Evolutionary conservation across 2,888 invertebrate genomes (phyloP).

Genomic region (Melinaea marsaeus): DNA sequence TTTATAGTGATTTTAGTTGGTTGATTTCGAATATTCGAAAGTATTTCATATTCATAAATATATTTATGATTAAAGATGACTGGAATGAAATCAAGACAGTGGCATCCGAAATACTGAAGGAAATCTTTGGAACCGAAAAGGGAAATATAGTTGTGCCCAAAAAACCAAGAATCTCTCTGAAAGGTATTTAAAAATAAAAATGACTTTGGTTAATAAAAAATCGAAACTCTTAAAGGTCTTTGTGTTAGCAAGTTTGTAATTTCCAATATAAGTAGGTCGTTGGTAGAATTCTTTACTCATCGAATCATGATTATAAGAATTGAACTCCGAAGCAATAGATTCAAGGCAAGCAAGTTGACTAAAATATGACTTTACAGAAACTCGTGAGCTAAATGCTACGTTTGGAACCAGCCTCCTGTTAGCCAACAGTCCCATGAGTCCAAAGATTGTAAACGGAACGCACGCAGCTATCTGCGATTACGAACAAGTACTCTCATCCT

Average conservation of each 20-base stretch:
- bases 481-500: conserved; percentile 84
- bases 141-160: conserved; percentile 76
- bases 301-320: too few species aligned
- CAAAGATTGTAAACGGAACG: conserved; percentile 96
- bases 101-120: conserved; percentile 81
- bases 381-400: conserved; percentile 88
- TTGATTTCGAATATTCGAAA: background rate
- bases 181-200: conserved; percentile 73
- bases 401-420: conserved; percentile 95
- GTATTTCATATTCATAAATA: background rate
- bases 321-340: too few species aligned
- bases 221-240: too few species aligned
- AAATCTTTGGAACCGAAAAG: conserved; percentile 76
- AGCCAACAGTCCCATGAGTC: conserved; percentile 97
- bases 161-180: conserved; percentile 83
- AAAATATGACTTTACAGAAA: conserved; percentile 79
- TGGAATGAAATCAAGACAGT: conserved; percentile 91
- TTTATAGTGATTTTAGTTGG: background rate
- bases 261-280: too few species aligned
- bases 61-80: conserved; percentile 78
- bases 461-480: conserved; percentile 94
- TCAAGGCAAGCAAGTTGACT: background rate
- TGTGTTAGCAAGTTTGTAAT: too few species aligned
- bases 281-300: too few species aligned
- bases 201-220: too few species aligned